Evolutionary conservation across 2,888 invertebrate species (phyloP).

Genomic region (Xanthorhoe spadicearia): DNA sequence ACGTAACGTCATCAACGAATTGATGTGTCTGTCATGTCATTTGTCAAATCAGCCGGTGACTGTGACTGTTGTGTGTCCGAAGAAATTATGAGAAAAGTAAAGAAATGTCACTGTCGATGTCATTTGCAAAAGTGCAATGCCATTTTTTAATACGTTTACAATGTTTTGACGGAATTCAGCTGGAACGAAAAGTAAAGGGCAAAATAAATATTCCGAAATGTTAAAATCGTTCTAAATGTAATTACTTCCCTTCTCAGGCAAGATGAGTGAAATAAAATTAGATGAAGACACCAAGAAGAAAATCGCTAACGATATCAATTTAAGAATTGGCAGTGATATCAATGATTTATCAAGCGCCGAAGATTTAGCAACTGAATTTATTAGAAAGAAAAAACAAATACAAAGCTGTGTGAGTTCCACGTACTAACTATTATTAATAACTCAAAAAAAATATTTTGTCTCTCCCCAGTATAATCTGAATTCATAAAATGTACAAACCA

Average conservation of each 20-base stretch:
- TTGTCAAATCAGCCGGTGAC: too few relatives aligned
- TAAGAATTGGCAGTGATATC: slow-evolving; percentile 71
- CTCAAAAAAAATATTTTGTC: too few relatives aligned
- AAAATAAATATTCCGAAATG: background rate
- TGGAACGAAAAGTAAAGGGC: too few relatives aligned
- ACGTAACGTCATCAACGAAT: too few relatives aligned
- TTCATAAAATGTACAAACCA: background rate
- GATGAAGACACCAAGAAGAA: slow-evolving; percentile 70
- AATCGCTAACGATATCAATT: slow-evolving; percentile 77
- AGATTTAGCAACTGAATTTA: slow-evolving; percentile 63
- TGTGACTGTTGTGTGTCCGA: too few relatives aligned
- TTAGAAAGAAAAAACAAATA: slow-evolving; percentile 57
- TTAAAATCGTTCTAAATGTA: too few relatives aligned
- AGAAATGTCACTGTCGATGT: background rate
- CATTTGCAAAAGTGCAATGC: background rate
- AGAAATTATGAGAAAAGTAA: background rate
- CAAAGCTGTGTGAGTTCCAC: slow-evolving; percentile 61
- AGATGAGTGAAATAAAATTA: slow-evolving; percentile 48
- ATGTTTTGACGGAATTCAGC: too few relatives aligned
- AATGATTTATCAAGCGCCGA: slow-evolving; percentile 61
- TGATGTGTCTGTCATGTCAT: too few relatives aligned
- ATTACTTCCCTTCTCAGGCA: background rate
- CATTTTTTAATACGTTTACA: background rate
- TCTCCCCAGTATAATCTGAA: background rate
- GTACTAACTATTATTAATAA: background rate